Percentiles rank a stretch among this genome's conserved stretches.
Evolutionary conservation across 1,140 invertebrate species (phyloP).

Genomic region (Orius laevigatus): DNA sequence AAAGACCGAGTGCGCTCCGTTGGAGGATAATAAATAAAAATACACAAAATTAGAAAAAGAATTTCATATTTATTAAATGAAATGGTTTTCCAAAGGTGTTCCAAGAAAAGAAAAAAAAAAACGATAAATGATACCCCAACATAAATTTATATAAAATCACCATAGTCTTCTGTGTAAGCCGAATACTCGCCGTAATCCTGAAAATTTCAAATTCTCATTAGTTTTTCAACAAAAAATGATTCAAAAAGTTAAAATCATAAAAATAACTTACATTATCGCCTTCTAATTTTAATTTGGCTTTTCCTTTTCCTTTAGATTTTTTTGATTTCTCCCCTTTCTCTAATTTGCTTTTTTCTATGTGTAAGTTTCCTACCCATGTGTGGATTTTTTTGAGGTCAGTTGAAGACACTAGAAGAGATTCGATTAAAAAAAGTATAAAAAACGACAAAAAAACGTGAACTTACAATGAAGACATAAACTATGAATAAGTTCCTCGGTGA

Average conservation of each 20-base stretch:
- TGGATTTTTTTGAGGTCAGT: constrained; percentile 66
- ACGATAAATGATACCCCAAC: no score
- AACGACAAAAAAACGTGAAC: constrained; percentile 28
- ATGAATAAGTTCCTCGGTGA: constrained; percentile 63
- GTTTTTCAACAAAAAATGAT: no score
- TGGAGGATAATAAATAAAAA: no score
- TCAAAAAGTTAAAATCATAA: neutral
- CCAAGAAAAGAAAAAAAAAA: no score
- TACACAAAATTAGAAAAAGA: no score
- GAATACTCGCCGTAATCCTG: no score
- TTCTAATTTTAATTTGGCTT: constrained; percentile 55
- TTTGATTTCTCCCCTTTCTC: constrained; percentile 35
- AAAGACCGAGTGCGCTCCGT: no score
- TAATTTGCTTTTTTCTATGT: constrained; percentile 64
- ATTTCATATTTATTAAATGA: no score
- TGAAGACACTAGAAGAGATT: constrained; percentile 41
- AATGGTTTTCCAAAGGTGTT: no score
- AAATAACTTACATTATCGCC: constrained; percentile 45
- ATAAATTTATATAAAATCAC: no score
- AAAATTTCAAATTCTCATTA: no score
- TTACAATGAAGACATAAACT: constrained; percentile 61
- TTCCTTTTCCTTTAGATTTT: constrained; percentile 53
- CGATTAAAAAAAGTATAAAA: constrained; percentile 7
- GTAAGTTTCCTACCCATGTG: constrained; percentile 55
- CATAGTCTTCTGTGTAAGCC: no score